phyloP scores from a whole-genome alignment of 2,113 vertebrate species.

The Theropithecus gelada region DNA sequence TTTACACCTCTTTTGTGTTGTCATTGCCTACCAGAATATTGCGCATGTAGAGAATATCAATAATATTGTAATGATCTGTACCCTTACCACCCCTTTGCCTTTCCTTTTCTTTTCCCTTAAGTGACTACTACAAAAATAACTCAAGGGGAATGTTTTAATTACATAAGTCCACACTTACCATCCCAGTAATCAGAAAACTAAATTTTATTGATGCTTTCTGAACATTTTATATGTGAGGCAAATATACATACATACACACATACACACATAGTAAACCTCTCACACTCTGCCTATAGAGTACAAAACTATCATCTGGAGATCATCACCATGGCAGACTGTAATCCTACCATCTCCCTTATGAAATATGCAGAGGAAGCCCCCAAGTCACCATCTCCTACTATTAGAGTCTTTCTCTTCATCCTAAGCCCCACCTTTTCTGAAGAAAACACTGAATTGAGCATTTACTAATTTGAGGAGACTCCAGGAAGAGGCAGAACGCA shows the following conservation, averaged over 20 bases:
- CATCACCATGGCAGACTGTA: not conserved
- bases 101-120: not conserved
- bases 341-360: not conserved
- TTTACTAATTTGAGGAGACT: not conserved
- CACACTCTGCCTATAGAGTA: not conserved
- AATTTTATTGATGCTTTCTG: constrained; percentile 7
- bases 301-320: not conserved
- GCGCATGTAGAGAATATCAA: not conserved
- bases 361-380: not conserved
- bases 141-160: not conserved
- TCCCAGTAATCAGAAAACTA: not conserved
- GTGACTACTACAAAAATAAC: not conserved
- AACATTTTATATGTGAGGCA: not conserved
- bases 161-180: not conserved
- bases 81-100: not conserved
- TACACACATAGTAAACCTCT: not conserved
- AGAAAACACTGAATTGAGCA: not conserved
- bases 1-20: not conserved
- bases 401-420: not conserved
- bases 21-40: not conserved
- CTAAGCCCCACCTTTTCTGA: no score
- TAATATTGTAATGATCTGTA: not conserved
- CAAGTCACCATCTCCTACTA: not conserved
- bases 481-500: not conserved
- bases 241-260: not conserved